A percentile compares a stretch with the other conserved stretches of the same genome.
phyloP scores from a whole-genome alignment of 1,140 invertebrate species.

The Drosophila aff. region DNA sequence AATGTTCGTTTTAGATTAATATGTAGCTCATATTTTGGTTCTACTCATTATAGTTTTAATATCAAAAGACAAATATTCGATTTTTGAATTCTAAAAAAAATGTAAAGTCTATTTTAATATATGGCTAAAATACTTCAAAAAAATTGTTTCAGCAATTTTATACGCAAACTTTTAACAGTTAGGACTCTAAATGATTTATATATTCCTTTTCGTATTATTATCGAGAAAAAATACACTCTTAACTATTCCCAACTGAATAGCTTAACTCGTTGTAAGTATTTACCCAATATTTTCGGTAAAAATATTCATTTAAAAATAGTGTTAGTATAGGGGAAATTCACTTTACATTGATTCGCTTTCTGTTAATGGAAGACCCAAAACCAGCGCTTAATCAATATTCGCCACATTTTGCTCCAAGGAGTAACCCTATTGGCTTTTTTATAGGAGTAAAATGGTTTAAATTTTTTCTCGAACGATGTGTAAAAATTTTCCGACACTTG shows the following conservation, averaged over 20 bases:
- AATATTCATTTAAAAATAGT: neutral
- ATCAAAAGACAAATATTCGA: too few relatives aligned
- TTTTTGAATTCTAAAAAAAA: too few relatives aligned
- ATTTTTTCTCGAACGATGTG: conserved; percentile 20
- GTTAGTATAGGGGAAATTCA: neutral
- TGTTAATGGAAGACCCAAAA: conserved; percentile 28
- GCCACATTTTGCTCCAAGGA: conserved; percentile 36
- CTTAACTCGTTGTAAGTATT: neutral
- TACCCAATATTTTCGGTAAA: neutral
- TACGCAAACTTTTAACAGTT: neutral
- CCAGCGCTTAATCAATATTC: neutral
- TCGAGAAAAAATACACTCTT: neutral
- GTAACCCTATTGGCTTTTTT: neutral
- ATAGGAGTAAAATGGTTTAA: neutral
- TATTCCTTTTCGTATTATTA: neutral
- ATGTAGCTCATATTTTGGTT: too few relatives aligned
- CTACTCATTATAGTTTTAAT: too few relatives aligned
- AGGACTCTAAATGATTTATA: too few relatives aligned
- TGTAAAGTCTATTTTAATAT: neutral
- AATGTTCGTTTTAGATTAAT: too few relatives aligned
- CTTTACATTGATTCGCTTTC: conserved; percentile 15
- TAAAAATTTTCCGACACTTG: conserved; percentile 67
- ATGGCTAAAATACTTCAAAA: neutral
- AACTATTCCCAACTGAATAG: neutral
- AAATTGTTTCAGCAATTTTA: neutral